phyloP scores from a whole-genome alignment of 1,140 invertebrate species.

The Saccostrea glomerata region DNA sequence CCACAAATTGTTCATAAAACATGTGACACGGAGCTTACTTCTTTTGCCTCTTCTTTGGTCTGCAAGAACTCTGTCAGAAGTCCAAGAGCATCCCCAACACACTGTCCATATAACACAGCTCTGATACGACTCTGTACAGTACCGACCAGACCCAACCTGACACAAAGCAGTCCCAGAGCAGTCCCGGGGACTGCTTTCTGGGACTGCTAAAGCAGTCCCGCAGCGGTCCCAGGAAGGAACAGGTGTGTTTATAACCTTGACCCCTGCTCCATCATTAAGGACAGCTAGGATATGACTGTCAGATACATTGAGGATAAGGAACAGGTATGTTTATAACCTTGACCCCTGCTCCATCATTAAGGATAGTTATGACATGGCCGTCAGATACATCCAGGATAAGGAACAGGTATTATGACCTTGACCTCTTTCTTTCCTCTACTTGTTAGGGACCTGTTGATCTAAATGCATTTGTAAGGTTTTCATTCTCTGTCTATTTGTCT shows the following conservation, averaged over 20 bases:
- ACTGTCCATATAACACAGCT: conserved; percentile 69
- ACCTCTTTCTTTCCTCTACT: too few species aligned
- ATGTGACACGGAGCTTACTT: conserved; percentile 43
- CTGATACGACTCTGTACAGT: conserved; percentile 50
- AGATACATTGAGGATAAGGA: conserved; percentile 52
- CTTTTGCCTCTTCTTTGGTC: conserved; percentile 63
- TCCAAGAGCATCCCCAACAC: conserved; percentile 72
- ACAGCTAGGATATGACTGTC: conserved; percentile 57
- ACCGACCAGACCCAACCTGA: too few species aligned
- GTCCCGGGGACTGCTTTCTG: too few species aligned
- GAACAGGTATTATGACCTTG: conserved; percentile 43
- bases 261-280: conserved; percentile 47
- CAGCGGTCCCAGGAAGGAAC: too few species aligned
- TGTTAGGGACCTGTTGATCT: too few species aligned
- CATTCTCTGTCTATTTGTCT: too few species aligned
- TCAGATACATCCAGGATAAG: conserved; percentile 51
- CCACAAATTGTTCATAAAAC: too few species aligned
- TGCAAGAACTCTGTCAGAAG: conserved; percentile 70
- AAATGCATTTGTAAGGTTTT: too few species aligned
- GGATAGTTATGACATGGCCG: conserved; percentile 56
- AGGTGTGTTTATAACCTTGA: conserved; percentile 48
- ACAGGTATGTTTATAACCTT: conserved; percentile 45
- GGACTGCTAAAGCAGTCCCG: too few species aligned
- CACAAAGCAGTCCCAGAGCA: too few species aligned
- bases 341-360: conserved; percentile 48